Evolutionary conservation across 2,113 vertebrate species (phyloP).

Genomic region (Bostrychus sinensis): DNA sequence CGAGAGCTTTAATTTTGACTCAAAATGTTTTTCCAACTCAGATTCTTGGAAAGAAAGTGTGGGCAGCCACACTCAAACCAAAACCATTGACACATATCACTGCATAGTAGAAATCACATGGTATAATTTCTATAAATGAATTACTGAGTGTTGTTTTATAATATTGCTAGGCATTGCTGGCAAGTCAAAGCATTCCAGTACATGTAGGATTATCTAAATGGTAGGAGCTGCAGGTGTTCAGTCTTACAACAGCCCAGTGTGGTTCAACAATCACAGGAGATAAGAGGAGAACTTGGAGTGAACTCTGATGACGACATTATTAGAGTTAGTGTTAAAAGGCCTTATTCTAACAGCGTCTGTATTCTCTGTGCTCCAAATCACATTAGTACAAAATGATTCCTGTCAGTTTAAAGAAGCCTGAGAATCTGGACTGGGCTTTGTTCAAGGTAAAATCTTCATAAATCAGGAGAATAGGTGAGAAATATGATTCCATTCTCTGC

Average conservation of each 20-base stretch:
- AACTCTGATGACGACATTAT: constrained; percentile 55
- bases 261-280: constrained; percentile 32
- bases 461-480: not conserved
- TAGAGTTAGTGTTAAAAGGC: constrained; percentile 1
- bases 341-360: constrained; percentile 44
- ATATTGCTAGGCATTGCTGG: not conserved
- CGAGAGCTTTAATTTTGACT: constrained; percentile 25
- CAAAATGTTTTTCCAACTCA: constrained; percentile 10
- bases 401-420: not conserved
- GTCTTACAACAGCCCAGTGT: constrained; percentile 29
- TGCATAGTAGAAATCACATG: not conserved
- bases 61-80: constrained; percentile 16
- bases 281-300: constrained; percentile 42
- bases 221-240: constrained; percentile 4
- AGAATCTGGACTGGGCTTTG: not conserved
- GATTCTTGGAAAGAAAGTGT: constrained; percentile 25
- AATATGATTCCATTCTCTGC: too few species aligned
- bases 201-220: too few species aligned
- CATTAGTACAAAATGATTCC: constrained; percentile 26
- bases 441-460: not conserved
- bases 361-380: too few species aligned
- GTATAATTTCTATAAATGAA: constrained; percentile 33
- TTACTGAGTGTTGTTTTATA: constrained; percentile 3
- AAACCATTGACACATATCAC: constrained; percentile 20
- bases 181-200: not conserved